phyloP scores from a whole-genome alignment of 2,888 invertebrate species.

The Epinotia demarniana region DNA sequence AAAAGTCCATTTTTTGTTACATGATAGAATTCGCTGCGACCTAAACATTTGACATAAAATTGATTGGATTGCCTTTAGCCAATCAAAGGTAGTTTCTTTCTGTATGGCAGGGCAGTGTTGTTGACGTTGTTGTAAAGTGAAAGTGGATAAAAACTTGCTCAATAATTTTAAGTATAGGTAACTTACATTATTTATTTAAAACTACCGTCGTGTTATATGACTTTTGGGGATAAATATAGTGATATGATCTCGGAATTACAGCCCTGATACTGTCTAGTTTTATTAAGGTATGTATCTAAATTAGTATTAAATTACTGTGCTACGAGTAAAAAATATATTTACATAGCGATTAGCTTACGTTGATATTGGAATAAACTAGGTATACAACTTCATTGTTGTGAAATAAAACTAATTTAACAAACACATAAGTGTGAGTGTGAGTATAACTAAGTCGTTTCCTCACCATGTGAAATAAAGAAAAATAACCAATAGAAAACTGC shows the following conservation, averaged over 20 bases:
- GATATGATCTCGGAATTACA: slow-evolving; percentile 28
- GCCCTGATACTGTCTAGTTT: slow-evolving; percentile 23
- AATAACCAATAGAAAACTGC: not conserved
- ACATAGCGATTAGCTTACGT: slow-evolving; percentile 14
- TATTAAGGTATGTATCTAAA: slow-evolving; percentile 31
- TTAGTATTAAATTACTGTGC: slow-evolving; percentile 16
- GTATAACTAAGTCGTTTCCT: not conserved
- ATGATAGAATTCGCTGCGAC: not conserved
- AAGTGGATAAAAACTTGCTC: slow-evolving; percentile 41
- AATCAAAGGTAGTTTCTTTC: slow-evolving; percentile 19
- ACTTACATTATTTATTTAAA: not conserved
- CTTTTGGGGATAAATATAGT: slow-evolving; percentile 6
- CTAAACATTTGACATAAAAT: slow-evolving; percentile 16
- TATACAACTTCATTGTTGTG: not conserved
- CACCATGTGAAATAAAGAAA: not conserved
- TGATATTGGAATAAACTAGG: slow-evolving; percentile 4
- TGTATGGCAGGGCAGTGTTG: slow-evolving; percentile 7
- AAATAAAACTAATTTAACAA: not conserved
- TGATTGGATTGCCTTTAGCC: slow-evolving; percentile 36
- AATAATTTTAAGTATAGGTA: slow-evolving; percentile 22
- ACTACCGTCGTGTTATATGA: not conserved
- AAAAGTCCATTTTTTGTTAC: not conserved
- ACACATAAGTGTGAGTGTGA: too few species aligned
- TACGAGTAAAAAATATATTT: slow-evolving; percentile 32
- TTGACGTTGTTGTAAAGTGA: too few species aligned